Conservation (phyloP, 2,113 vertebrate species). For the Trematocara zebra region DNA sequence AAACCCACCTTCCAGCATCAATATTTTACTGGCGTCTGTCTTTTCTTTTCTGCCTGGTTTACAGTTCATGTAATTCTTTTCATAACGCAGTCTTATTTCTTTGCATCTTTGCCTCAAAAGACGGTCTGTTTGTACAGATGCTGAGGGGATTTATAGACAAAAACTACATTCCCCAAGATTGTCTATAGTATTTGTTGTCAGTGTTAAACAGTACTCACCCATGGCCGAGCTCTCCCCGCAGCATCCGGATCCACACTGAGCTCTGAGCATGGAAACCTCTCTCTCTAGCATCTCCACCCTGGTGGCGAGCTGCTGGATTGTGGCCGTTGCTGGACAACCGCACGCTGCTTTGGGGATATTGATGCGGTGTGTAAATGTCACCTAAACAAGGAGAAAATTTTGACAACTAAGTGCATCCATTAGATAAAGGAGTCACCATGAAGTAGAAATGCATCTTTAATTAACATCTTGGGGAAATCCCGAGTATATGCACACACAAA, state of each 20-base stretch:
- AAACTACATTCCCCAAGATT: not conserved
- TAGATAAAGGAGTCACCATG: not conserved
- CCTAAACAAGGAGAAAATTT: constrained; percentile 28
- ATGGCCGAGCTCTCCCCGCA: constrained; percentile 85
- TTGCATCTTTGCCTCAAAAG: not conserved
- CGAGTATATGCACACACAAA: not conserved
- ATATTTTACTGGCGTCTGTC: not conserved
- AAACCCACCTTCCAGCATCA: not conserved
- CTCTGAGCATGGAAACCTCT: constrained; percentile 87
- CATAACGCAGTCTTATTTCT: not conserved
- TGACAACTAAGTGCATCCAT: not conserved
- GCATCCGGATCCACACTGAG: constrained; percentile 85
- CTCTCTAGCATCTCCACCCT: constrained; percentile 94
- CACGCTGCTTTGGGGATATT: constrained; percentile 92
- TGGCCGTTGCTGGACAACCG: constrained; percentile 74
- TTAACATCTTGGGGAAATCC: not conserved
- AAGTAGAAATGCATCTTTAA: not conserved
- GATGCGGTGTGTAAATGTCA: constrained; percentile 96
- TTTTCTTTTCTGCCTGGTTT: not conserved
- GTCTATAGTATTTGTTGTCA: not conserved
- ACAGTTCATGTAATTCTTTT: not conserved
- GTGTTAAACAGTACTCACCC: constrained; percentile 73
- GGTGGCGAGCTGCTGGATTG: constrained; percentile 86
- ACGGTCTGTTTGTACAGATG: not conserved
- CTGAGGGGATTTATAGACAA: not conserved